Conservation (phyloP, 2,888 invertebrate genomes). For the Seladonia tumulorum region DNA sequence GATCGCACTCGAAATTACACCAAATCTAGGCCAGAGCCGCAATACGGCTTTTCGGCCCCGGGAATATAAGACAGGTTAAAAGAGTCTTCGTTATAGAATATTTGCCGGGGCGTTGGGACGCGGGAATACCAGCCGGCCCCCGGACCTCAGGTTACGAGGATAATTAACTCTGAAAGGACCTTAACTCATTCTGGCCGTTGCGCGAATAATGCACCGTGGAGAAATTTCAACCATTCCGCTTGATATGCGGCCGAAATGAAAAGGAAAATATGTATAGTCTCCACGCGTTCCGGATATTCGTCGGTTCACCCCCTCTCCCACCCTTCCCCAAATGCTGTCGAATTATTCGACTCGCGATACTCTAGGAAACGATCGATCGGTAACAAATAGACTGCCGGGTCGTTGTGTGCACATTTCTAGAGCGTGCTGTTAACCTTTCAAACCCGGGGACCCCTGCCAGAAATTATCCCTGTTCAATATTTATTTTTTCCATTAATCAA, state of each 20-base stretch:
- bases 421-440: too few species aligned
- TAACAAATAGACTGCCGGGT: neutral
- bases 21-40: conserved; percentile 70
- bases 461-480: too few species aligned
- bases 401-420: too few species aligned
- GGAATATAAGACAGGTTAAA: conserved; percentile 67
- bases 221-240: conserved; percentile 28
- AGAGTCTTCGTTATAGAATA: conserved; percentile 61
- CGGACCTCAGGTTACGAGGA: conserved; percentile 49
- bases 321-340: neutral
- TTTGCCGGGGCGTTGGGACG: conserved; percentile 37
- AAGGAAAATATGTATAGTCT: conserved; percentile 20
- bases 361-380: neutral
- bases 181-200: conserved; percentile 30
- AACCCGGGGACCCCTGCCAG: neutral
- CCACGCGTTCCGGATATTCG: neutral
- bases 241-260: conserved; percentile 13
- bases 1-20: conserved; percentile 70
- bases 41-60: conserved; percentile 67
- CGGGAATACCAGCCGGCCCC: conserved; percentile 36
- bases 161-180: conserved; percentile 60
- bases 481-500: too few species aligned
- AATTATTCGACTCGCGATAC: neutral
- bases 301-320: neutral
- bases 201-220: conserved; percentile 44